Conservation (phyloP, 2,888 invertebrate species). For the Ophion ventricosus region DNA sequence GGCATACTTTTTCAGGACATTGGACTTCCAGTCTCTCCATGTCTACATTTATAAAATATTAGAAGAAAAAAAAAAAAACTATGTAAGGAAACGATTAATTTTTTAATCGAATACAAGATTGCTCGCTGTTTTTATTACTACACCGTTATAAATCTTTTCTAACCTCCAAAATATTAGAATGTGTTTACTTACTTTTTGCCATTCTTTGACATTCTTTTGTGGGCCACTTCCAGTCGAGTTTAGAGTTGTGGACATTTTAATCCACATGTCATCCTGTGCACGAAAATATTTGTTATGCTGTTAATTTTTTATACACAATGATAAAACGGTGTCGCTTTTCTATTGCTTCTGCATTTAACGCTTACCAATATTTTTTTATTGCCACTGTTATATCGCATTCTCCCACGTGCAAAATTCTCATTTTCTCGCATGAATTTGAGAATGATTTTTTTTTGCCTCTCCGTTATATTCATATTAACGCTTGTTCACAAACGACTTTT, state of each 20-base stretch:
- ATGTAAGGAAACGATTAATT: no score
- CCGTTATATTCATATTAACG: slow-evolving; percentile 35
- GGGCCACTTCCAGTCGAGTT: slow-evolving; percentile 23
- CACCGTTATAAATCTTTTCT: no score
- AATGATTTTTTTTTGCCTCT: slow-evolving; percentile 17
- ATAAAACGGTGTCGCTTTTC: not conserved
- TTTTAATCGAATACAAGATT: no score
- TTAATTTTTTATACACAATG: not conserved
- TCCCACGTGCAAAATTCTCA: slow-evolving; percentile 21
- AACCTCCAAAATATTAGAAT: no score
- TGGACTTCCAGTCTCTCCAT: slow-evolving; percentile 9
- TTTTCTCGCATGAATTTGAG: slow-evolving; percentile 6
- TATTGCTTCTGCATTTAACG: not conserved
- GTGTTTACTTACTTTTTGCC: slow-evolving; percentile 14
- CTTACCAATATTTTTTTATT: slow-evolving; percentile 31
- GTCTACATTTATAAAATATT: slow-evolving; percentile 10
- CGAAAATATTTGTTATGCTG: slow-evolving; percentile 4
- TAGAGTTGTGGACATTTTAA: not conserved
- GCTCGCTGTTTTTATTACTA: no score
- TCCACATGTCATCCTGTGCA: slow-evolving; percentile 23
- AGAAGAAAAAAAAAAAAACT: not conserved
- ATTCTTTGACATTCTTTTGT: slow-evolving; percentile 8
- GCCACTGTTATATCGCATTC: slow-evolving; percentile 8
- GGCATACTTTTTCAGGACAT: slow-evolving; percentile 8
- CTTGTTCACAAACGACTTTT: no score